Evolutionary conservation across 2,888 invertebrate species (phyloP).

Genomic region (Drosophila maculinotata): DNA sequence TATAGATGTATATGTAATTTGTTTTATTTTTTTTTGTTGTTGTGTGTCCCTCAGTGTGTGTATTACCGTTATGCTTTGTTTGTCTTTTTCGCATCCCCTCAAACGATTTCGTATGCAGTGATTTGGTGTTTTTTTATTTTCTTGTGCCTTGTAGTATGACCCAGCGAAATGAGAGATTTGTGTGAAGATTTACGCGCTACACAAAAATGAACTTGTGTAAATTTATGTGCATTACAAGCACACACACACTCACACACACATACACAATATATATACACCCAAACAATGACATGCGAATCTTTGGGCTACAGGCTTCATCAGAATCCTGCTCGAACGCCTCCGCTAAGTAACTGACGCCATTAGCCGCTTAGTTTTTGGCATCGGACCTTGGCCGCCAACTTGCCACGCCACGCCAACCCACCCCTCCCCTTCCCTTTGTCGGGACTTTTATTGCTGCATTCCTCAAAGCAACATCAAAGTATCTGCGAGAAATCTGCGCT

Average conservation of each 20-base stretch:
- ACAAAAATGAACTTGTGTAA: slow-evolving; percentile 71
- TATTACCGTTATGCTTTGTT: slow-evolving; percentile 32
- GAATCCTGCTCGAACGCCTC: slow-evolving; percentile 10
- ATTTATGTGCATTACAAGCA: slow-evolving; percentile 70
- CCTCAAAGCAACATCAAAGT: slow-evolving; percentile 64
- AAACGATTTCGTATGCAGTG: slow-evolving; percentile 45
- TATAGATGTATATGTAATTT: slow-evolving; percentile 25
- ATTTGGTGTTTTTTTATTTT: slow-evolving; percentile 7
- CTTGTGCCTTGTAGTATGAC: slow-evolving; percentile 9
- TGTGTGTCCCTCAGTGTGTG: slow-evolving; percentile 3
- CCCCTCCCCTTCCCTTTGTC: background rate
- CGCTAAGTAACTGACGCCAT: slow-evolving; percentile 71
- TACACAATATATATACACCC: slow-evolving; percentile 6
- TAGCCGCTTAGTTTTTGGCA: slow-evolving; percentile 60
- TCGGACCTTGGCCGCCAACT: slow-evolving; percentile 6
- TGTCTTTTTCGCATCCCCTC: slow-evolving; percentile 36
- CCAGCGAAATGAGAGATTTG: slow-evolving; percentile 73
- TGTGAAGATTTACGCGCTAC: slow-evolving; percentile 71
- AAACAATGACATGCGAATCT: background rate
- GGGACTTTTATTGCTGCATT: slow-evolving; percentile 73
- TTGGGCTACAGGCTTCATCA: background rate
- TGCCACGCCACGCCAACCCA: no score
- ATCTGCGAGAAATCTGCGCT: slow-evolving; percentile 52
- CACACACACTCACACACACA: slow-evolving; percentile 17
- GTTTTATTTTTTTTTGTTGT: background rate